Base-by-base conservation (phyloP, 2,797 vertebrate species). In the Cirrhinus mrigala region DNA sequence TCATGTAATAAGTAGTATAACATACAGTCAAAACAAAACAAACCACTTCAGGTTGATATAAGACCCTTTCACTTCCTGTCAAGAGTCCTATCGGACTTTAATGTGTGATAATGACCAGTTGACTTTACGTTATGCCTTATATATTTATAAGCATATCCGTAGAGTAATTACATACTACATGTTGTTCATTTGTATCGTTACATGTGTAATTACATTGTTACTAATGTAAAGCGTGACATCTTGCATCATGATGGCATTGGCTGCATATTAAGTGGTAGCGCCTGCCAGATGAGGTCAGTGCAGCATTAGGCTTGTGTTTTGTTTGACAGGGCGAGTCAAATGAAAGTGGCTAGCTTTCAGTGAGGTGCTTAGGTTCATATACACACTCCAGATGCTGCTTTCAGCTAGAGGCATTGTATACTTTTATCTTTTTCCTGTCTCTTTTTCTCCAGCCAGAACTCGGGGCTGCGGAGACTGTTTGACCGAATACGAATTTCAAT, bases 281-380 rank as follows among this genome's bases (percentile, higher is more conserved):
- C 86, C 90, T 84, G 90, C 92, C 93, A 94, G 92, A 94, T 91
- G 93, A 93, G 94, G 93, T 94, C 94, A 94, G 87, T 89, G 91
- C 91, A 92, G 91, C 89, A 88, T 94, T 90, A 90, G 87, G 78
- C 88, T 88, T 90, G 90, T 91, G 92, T 87, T 44, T 77, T 86
- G 89, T 91, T 81, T 89, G 74, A 80, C 66, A 78, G 76, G 86
- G 77, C 56, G 33, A 77, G 2, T 78, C 62, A 64, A 83, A 85
- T 86, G 86, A 69, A 83, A 78, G 69, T 84, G 73, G 56, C 83
- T 69, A 87, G 54, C 81, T 86, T 85, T 80, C 44, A 89, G 22
- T 83, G 85, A 90, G 62, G 74, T 89, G 87, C 84, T 81, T 56
- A 78, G 50, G 71, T 76, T 75, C 24, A 86, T 83, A 50, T 89